Conservation (phyloP, 2,888 invertebrate genomes). For the Nemurella pictetii region DNA sequence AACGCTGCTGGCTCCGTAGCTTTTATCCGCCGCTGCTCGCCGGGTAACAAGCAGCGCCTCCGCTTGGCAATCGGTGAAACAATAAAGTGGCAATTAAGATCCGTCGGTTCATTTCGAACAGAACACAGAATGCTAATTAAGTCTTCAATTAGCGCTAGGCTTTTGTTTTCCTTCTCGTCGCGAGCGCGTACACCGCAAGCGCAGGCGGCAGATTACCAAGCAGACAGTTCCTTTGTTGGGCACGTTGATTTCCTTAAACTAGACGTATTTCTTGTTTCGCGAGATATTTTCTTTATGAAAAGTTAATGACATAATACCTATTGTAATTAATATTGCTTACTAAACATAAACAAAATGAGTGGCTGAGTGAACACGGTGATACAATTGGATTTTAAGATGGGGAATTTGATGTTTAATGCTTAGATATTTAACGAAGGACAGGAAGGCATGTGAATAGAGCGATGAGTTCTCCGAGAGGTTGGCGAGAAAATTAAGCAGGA, state of each 20-base stretch:
- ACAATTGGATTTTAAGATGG: too few species aligned
- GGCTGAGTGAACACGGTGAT: not conserved
- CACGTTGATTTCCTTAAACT: not conserved
- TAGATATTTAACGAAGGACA: too few species aligned
- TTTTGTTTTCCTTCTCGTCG: slow-evolving; percentile 34
- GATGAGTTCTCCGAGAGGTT: too few species aligned
- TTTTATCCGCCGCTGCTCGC: not conserved
- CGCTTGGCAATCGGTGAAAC: slow-evolving; percentile 38
- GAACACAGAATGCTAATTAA: slow-evolving; percentile 43
- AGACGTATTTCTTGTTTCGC: not conserved
- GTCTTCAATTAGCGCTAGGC: slow-evolving; percentile 42
- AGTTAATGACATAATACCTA: slow-evolving; percentile 7
- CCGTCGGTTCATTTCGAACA: slow-evolving; percentile 36
- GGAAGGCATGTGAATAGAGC: too few species aligned
- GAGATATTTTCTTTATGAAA: not conserved
- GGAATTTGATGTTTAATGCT: not conserved
- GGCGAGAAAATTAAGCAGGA: too few species aligned
- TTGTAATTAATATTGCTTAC: slow-evolving; percentile 15
- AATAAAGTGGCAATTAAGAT: slow-evolving; percentile 42
- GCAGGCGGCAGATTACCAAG: slow-evolving; percentile 34
- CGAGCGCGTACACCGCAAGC: slow-evolving; percentile 25
- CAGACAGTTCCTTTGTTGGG: slow-evolving; percentile 33
- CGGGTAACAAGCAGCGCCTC: slow-evolving; percentile 7
- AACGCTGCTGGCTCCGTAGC: too few species aligned
- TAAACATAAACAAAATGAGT: slow-evolving; percentile 2